Base-by-base conservation (phyloP, 2,113 vertebrate species). In the Desmodus rotundus region DNA sequence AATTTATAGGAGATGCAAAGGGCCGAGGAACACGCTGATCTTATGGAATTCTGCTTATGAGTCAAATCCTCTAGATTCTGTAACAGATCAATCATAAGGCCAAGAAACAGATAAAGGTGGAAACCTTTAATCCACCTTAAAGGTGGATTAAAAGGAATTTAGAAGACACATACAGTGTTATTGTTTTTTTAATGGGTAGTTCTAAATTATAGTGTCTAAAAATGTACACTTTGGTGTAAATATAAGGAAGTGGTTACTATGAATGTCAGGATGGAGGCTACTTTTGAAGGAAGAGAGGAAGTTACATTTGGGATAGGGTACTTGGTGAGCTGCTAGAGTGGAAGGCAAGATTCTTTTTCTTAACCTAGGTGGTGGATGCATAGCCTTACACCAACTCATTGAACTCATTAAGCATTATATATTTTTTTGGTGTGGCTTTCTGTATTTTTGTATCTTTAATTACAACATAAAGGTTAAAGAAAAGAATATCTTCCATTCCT, bases 81-180 rank as follows among this genome's bases (percentile, higher is more conserved):
- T 26, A 87, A 13, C 61, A 91, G n/a, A 33, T 41, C 33, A 81
- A 13, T 22, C 47, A 19, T 70, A 72, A 80, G 38, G 45, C 63
- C 20, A 91, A 78, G 38, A 83, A 72, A 56, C 19, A 41, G 26
- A n/a, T 91, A 15, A 65, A 77, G 31, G 7, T 6, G 14, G 50
- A 89, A 47, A 83, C n/a, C 15, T 91, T n/a, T n/a, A n/a, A n/a
- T n/a, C n/a, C n/a, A n/a, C n/a, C n/a, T n/a, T n/a, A n/a, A n/a
- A n/a, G n/a, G 31, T 77, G 80, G 50, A 45, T 72, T 81, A 87
- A 83, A 76, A 90, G 28, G 47, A 38, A 67, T 94, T 93, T 94
- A 67, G 56, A 87, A 87, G 41, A 78, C 22, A 54, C 36, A 19
- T 58, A 87, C 38, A 33, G 7, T 26, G 41, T 24, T 56, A n/a